Percentiles rank a stretch among this genome's conserved stretches.
These are phyloP conservation scores for Paratrypauchen microcephalus DNA, from an alignment of 2,797 vertebrate genomes.

Conservation along the genomic window DNA sequence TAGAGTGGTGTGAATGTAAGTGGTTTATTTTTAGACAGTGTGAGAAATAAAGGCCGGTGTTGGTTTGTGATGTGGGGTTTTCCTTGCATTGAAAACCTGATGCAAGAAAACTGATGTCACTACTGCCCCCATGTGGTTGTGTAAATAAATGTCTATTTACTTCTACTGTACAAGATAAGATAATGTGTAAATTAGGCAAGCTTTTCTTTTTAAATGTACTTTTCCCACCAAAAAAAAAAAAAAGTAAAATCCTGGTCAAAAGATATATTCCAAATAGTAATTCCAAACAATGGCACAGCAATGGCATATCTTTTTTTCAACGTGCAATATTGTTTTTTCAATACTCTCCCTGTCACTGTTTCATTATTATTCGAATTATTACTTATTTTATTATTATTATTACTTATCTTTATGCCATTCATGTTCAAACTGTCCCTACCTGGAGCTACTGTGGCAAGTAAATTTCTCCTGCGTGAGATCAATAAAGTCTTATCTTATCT, in stretches of 20 bases:
- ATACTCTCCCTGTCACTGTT: no score
- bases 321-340: no score
- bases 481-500: no score
- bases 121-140: conserved; percentile 67
- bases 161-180: no score
- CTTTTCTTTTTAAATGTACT: neutral
- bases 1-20: conserved; percentile 12
- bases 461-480: no score
- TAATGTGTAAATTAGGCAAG: neutral
- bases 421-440: no score
- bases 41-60: conserved; percentile 24
- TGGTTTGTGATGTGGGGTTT: conserved; percentile 39
- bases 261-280: neutral
- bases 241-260: neutral
- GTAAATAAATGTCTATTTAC: conserved; percentile 6
- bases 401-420: no score
- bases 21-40: conserved; percentile 9
- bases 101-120: conserved; percentile 31
- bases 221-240: neutral
- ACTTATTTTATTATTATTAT: no score
- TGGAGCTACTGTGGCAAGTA: no score
- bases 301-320: no score
- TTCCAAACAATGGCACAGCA: neutral
- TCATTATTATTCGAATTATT: no score
- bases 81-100: conserved; percentile 14